Percentiles rank a stretch among this genome's conserved stretches.
phyloP scores from a whole-genome alignment of 2,888 invertebrate species.

The Cryptocephalus moraei region DNA sequence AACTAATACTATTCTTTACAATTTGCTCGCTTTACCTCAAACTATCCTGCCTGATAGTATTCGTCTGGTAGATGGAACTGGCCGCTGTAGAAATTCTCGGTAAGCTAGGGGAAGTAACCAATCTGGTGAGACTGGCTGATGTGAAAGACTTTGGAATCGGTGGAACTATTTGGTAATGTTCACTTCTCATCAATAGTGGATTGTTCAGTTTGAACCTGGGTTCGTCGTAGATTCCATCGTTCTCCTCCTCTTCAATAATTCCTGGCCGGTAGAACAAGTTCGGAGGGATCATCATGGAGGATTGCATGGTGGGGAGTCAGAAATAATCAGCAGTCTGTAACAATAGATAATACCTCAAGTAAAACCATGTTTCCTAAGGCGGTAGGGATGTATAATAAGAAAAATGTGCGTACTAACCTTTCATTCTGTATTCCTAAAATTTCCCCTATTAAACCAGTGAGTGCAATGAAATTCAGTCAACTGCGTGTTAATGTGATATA shows the following conservation, averaged over 20 bases:
- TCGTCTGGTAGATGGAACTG: conserved; percentile 19
- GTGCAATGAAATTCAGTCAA: too few species aligned
- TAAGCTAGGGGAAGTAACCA: conserved; percentile 13
- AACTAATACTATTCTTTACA: not conserved
- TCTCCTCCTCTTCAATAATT: conserved; percentile 20
- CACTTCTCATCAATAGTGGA: conserved; percentile 11
- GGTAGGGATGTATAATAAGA: not conserved
- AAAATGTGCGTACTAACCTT: not conserved
- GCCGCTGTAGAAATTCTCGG: conserved; percentile 17
- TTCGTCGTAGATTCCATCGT: conserved; percentile 8
- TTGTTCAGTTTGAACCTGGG: conserved; percentile 9
- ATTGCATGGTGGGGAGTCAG: too few species aligned
- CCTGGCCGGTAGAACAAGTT: conserved; percentile 18
- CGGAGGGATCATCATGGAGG: conserved; percentile 1
- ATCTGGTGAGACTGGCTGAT: conserved; percentile 5
- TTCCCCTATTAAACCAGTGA: too few species aligned
- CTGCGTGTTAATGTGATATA: too few species aligned
- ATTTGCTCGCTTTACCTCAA: conserved; percentile 12
- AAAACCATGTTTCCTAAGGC: not conserved
- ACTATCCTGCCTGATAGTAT: conserved; percentile 11
- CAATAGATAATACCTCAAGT: not conserved
- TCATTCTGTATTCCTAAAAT: too few species aligned
- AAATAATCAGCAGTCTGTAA: not conserved
- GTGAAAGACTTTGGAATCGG: conserved; percentile 7
- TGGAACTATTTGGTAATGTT: conserved; percentile 9